Conservation (phyloP, 1,140 invertebrate genomes). For the Lysiphlebus fabarum region DNA sequence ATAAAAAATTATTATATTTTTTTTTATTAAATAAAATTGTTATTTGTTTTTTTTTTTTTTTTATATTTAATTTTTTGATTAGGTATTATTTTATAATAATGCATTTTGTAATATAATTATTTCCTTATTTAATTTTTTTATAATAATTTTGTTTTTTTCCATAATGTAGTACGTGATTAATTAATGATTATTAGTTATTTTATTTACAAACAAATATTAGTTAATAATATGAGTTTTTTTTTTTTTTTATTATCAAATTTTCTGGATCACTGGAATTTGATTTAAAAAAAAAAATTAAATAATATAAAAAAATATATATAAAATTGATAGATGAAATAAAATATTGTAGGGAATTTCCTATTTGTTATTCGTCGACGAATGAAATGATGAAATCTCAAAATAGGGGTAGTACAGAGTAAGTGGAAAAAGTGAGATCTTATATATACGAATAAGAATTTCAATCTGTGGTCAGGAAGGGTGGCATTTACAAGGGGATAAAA, state of each 20-base stretch:
- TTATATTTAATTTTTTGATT: neutral
- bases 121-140: too few relatives aligned
- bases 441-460: conserved; percentile 51
- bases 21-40: too few relatives aligned
- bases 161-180: too few relatives aligned
- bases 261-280: neutral
- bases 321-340: conserved; percentile 16
- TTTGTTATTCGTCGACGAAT: too few relatives aligned
- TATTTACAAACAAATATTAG: too few relatives aligned
- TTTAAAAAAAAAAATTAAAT: conserved; percentile 16
- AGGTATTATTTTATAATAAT: neutral
- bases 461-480: conserved; percentile 51
- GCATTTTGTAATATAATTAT: neutral
- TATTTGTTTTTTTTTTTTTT: neutral
- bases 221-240: too few relatives aligned
- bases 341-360: conserved; percentile 14
- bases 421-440: neutral
- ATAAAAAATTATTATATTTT: too few relatives aligned
- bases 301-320: neutral
- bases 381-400: conserved; percentile 52
- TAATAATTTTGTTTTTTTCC: too few relatives aligned
- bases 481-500: conserved; percentile 30
- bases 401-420: conserved; percentile 26
- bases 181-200: too few relatives aligned
- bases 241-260: too few relatives aligned